These are phyloP conservation scores for Saccostrea echinata DNA, from an alignment of 1,140 invertebrate genomes.

Conservation along the genomic window DNA sequence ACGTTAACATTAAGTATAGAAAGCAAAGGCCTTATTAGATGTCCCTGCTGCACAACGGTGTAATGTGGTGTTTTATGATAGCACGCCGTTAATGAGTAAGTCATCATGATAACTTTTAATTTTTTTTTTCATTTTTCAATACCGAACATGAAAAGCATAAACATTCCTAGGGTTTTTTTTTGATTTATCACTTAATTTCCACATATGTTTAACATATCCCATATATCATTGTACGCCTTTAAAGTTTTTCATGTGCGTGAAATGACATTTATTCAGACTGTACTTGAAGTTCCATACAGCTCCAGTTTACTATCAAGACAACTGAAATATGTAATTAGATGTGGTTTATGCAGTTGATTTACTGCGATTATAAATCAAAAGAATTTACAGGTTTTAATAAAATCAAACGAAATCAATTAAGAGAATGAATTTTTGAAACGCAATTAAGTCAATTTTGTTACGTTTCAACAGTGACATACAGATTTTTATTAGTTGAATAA, in stretches of 20 bases:
- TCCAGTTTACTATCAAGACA: too few species aligned
- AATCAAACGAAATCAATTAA: too few species aligned
- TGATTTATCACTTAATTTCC: not conserved
- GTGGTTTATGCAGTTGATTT: not conserved
- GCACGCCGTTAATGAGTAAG: not conserved
- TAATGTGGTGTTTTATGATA: not conserved
- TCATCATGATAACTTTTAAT: too few species aligned
- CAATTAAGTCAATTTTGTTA: too few species aligned
- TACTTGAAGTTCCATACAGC: not conserved
- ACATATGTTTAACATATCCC: not conserved
- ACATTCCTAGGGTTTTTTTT: not conserved
- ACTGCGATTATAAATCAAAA: not conserved
- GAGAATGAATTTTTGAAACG: too few species aligned
- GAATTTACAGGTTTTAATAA: too few species aligned
- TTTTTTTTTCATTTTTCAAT: too few species aligned
- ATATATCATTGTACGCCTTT: not conserved
- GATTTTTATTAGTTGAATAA: too few species aligned
- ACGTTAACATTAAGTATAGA: not conserved
- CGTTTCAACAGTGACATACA: too few species aligned
- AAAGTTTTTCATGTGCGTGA: not conserved
- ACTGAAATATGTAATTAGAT: too few species aligned
- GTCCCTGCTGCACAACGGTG: constrained; percentile 2
- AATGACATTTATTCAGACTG: not conserved
- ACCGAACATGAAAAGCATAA: too few species aligned
- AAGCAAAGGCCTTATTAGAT: constrained; percentile 3